Evolutionary conservation across 2,888 invertebrate genomes (phyloP).

Genomic region (Enchytraeus crypticus): DNA sequence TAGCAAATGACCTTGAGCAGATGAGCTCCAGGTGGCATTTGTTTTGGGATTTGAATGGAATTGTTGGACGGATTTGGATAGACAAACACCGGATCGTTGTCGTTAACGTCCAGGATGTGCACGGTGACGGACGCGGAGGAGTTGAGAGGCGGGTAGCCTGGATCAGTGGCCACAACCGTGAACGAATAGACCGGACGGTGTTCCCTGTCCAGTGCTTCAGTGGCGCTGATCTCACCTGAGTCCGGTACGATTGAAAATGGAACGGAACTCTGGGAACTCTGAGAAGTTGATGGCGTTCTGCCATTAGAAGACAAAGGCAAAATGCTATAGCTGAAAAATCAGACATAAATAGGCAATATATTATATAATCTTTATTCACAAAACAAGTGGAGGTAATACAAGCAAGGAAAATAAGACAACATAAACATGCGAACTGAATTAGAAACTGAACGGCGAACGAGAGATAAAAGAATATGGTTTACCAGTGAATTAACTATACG

Average conservation of each 20-base stretch:
- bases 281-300: no score
- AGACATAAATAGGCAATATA: no score
- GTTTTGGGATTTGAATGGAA: slow-evolving; percentile 16
- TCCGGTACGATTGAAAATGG: slow-evolving; percentile 15
- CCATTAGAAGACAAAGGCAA: no score
- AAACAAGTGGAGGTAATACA: no score
- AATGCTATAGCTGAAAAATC: no score
- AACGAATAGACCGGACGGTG: slow-evolving; percentile 11
- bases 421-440: no score
- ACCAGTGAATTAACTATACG: no score
- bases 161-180: slow-evolving; percentile 13
- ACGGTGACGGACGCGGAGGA: slow-evolving; percentile 21
- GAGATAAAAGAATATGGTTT: no score
- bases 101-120: slow-evolving; percentile 21
- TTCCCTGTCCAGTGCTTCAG: slow-evolving; percentile 19
- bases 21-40: slow-evolving; percentile 13
- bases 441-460: no score
- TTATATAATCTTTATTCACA: no score
- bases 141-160: slow-evolving; percentile 4
- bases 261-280: no score
- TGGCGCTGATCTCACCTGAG: slow-evolving; percentile 15
- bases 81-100: slow-evolving; percentile 19
- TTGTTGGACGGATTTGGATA: slow-evolving; percentile 15
- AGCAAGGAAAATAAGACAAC: no score
- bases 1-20: slow-evolving; percentile 11